These are phyloP conservation scores for Rhinoderma darwinii DNA, from an alignment of 2,113 vertebrate species.

Conservation along the genomic window DNA sequence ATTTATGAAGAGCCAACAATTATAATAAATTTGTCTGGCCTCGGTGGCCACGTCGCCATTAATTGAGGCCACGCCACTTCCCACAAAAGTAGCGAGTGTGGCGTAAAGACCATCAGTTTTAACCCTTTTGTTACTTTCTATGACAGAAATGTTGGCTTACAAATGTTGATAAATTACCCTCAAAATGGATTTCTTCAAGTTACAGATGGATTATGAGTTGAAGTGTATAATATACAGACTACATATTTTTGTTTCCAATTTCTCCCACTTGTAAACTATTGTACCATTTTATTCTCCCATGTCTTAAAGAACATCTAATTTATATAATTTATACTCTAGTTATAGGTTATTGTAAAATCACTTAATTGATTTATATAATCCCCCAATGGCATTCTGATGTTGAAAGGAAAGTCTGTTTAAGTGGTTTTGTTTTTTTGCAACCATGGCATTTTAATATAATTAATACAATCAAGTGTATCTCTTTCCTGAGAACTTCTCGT, in stretches of 20 bases:
- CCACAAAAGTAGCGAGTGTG: too few species aligned
- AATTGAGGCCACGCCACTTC: too few species aligned
- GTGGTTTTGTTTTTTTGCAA: constrained; percentile 32
- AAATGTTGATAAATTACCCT: too few species aligned
- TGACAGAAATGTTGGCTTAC: too few species aligned
- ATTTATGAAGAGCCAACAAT: too few species aligned
- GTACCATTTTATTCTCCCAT: not conserved
- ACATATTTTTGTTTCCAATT: not conserved
- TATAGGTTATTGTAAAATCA: constrained; percentile 37
- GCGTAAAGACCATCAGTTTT: too few species aligned
- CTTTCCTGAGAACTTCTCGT: constrained; percentile 48
- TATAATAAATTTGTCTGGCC: too few species aligned
- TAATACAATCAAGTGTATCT: constrained; percentile 55
- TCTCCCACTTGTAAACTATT: constrained; percentile 5
- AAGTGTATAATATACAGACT: not conserved
- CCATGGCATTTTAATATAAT: constrained; percentile 55
- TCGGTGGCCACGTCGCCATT: too few species aligned
- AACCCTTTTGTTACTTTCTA: too few species aligned
- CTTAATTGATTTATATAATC: constrained; percentile 25
- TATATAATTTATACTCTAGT: constrained; percentile 39
- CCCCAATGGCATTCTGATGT: constrained; percentile 25
- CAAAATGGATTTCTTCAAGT: too few species aligned
- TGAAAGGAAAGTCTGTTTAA: constrained; percentile 41
- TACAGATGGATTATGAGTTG: not conserved
- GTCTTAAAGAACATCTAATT: constrained; percentile 37